A percentile compares a stretch with the other conserved stretches of the same genome.
These are phyloP conservation scores for Syngnathus rostellatus DNA, from an alignment of 2,797 vertebrate genomes.

Conservation along the genomic window DNA sequence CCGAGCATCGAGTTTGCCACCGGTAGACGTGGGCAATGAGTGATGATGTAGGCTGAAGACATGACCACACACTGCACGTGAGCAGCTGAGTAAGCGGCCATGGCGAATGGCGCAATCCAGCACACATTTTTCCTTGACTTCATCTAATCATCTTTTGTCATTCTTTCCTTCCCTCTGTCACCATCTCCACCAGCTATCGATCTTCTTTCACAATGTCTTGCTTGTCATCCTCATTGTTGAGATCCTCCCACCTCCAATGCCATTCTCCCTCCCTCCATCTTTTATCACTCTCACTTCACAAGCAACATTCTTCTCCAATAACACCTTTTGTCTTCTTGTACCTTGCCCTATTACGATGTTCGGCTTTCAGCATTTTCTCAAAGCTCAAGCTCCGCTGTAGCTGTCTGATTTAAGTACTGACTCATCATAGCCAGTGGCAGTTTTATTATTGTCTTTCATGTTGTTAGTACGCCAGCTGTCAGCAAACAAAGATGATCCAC, in stretches of 20 bases:
- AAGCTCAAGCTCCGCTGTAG: background rate
- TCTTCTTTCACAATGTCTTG: constrained; percentile 2
- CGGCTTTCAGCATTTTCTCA: background rate
- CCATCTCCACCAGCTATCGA: background rate
- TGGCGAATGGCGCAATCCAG: constrained; percentile 11
- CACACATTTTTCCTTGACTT: background rate
- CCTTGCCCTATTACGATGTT: background rate
- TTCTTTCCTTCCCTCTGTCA: background rate
- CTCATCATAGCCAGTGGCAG: constrained; percentile 26
- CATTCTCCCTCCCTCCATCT: constrained; percentile 1
- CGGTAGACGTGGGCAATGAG: no score
- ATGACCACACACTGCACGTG: no score
- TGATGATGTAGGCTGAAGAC: no score
- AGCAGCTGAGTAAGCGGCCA: constrained; percentile 18
- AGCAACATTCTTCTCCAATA: constrained; percentile 6
- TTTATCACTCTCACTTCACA: background rate
- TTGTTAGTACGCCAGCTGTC: constrained; percentile 48
- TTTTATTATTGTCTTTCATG: constrained; percentile 45
- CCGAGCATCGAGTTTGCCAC: no score
- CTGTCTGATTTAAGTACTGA: constrained; percentile 20
- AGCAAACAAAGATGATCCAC: constrained; percentile 27
- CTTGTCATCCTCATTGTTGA: constrained; percentile 4
- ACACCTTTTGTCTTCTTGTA: background rate
- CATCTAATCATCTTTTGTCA: background rate
- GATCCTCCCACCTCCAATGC: constrained; percentile 2